Conservation (phyloP, 2,888 invertebrate genomes). For the Trisateles emortualis region DNA sequence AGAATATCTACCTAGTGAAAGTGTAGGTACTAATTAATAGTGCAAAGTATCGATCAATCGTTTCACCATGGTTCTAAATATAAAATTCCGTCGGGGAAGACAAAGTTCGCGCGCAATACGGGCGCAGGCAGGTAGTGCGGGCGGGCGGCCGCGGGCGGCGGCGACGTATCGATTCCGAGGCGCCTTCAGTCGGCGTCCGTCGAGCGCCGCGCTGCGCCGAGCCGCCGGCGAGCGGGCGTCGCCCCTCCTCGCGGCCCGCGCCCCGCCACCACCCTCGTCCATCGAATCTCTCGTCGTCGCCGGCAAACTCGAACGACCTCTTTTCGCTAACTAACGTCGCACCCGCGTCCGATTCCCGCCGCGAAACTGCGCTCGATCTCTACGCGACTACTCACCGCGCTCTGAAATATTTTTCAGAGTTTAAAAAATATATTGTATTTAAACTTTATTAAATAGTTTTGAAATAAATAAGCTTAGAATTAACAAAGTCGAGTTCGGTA, state of each 20-base stretch:
- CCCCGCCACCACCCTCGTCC: conserved; percentile 58
- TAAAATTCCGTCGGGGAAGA: conserved; percentile 85
- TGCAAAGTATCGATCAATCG: conserved; percentile 86
- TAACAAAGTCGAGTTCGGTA: conserved; percentile 16
- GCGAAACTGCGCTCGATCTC: conserved; percentile 80
- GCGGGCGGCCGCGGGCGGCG: conserved; percentile 69
- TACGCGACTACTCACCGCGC: conserved; percentile 47
- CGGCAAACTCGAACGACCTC: conserved; percentile 86
- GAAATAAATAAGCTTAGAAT: conserved; percentile 18
- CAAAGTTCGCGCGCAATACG: conserved; percentile 87
- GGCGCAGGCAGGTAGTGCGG: conserved; percentile 75
- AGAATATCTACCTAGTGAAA: conserved; percentile 62
- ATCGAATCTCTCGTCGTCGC: conserved; percentile 73
- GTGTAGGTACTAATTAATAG: conserved; percentile 79
- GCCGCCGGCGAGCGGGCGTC: conserved; percentile 80
- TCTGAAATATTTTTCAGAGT: conserved; percentile 45
- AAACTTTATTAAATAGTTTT: conserved; percentile 32
- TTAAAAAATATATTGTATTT: conserved; percentile 31
- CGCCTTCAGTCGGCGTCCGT: conserved; percentile 85
- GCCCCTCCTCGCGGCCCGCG: conserved; percentile 68
- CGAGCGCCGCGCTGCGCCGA: conserved; percentile 86
- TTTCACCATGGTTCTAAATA: conserved; percentile 86
- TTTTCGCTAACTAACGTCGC: conserved; percentile 84
- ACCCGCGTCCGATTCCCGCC: conserved; percentile 79
- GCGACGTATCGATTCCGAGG: conserved; percentile 83